A percentile compares a stretch with the other conserved stretches of the same genome.
Evolutionary conservation across 1,140 invertebrate genomes (phyloP).

Genomic region (Ceratitis capitata): DNA sequence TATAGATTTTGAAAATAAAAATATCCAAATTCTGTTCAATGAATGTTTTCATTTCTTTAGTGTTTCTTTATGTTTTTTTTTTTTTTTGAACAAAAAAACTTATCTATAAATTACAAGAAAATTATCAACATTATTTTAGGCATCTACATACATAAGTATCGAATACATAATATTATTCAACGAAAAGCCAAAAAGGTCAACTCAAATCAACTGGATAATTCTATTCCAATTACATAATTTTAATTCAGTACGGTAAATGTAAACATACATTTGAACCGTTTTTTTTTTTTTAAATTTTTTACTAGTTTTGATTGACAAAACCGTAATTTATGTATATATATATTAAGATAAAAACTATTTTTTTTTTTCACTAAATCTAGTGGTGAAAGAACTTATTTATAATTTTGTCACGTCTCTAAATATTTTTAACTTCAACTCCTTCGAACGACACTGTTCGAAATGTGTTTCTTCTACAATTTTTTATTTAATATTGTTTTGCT

Average conservation of each 20-base stretch:
- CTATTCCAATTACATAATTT: not conserved
- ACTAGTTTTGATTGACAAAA: slow-evolving; percentile 23
- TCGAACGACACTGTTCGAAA: not conserved
- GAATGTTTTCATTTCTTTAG: not conserved
- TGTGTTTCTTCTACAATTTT: not conserved
- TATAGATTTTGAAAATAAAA: slow-evolving; percentile 1
- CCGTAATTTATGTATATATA: not conserved
- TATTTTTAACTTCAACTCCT: not conserved
- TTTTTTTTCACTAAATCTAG: slow-evolving; percentile 10
- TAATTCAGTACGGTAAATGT: slow-evolving; percentile 20
- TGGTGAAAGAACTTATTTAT: slow-evolving; percentile 26
- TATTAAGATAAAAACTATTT: slow-evolving; percentile 32
- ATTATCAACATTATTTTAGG: slow-evolving; percentile 26
- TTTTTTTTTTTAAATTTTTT: not conserved
- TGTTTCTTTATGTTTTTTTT: not conserved
- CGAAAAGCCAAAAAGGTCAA: not conserved
- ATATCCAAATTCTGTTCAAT: not conserved
- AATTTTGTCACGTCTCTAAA: slow-evolving; percentile 4
- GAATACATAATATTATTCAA: not conserved
- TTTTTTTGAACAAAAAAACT: slow-evolving; percentile 6
- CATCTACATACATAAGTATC: slow-evolving; percentile 6
- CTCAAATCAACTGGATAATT: not conserved
- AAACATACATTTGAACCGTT: not conserved
- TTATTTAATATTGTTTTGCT: slow-evolving; percentile 8
- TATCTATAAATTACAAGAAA: not conserved